phyloP scores from a whole-genome alignment of 2,113 vertebrate genomes.

The Misgurnus anguillicaudatus region DNA sequence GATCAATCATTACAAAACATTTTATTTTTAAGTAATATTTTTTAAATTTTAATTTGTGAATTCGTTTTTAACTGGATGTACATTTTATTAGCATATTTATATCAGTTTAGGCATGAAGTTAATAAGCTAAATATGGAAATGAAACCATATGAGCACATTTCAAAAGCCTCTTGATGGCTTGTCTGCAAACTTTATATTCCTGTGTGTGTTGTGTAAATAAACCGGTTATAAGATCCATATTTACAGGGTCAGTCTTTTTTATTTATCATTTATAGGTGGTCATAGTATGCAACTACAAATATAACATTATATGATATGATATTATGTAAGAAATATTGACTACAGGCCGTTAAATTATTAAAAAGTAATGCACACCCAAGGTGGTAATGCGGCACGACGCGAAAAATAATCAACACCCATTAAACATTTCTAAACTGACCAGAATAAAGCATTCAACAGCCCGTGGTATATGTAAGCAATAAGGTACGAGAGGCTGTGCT shows the following conservation, averaged over 20 bases:
- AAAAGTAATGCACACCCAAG: no score
- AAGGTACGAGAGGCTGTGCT: no score
- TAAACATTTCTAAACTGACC: no score
- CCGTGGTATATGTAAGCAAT: no score
- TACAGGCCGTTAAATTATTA: no score
- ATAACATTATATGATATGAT: no score
- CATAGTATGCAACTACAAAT: no score
- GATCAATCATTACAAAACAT: conserved; percentile 35
- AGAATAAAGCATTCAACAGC: no score
- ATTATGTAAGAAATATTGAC: no score
- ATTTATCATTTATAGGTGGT: neutral
- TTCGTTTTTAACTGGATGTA: conserved; percentile 73
- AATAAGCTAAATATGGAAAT: conserved; percentile 49
- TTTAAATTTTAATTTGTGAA: conserved; percentile 76
- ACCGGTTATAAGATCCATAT: neutral
- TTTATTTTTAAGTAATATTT: conserved; percentile 80
- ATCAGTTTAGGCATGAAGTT: conserved; percentile 77
- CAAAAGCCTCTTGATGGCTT: conserved; percentile 62
- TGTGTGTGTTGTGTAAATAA: conserved; percentile 46
- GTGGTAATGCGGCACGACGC: no score
- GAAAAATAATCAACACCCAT: no score
- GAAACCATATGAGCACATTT: conserved; percentile 58
- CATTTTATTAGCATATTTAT: conserved; percentile 81
- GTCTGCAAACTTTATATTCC: conserved; percentile 58
- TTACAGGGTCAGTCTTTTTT: neutral